A percentile compares a stretch with the other conserved stretches of the same genome.
Conservation (phyloP, 1,140 invertebrate species). For the Trichogramma pretiosum region DNA sequence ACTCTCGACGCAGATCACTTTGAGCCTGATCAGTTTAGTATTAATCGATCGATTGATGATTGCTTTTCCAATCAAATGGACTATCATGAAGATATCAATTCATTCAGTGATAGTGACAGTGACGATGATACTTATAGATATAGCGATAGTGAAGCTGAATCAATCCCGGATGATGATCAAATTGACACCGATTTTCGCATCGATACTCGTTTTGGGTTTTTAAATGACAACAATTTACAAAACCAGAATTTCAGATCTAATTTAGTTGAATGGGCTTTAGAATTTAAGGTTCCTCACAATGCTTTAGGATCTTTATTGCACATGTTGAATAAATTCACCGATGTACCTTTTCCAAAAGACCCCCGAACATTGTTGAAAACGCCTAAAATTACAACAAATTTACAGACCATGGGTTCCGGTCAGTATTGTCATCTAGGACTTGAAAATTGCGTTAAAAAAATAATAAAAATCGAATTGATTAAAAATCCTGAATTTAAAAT, state of each 20-base stretch:
- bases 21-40: too few species aligned
- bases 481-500: background rate
- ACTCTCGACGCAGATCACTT: too few species aligned
- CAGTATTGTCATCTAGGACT: background rate
- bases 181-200: background rate
- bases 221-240: background rate
- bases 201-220: background rate
- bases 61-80: too few species aligned
- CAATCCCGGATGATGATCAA: background rate
- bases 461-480: background rate
- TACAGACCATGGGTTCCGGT: background rate
- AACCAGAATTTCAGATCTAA: background rate
- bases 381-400: background rate
- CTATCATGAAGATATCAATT: too few species aligned
- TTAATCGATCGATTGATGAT: too few species aligned
- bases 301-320: background rate
- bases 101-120: background rate
- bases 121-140: background rate
- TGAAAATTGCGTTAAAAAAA: background rate
- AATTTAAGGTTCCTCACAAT: constrained; percentile 1
- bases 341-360: background rate
- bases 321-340: background rate
- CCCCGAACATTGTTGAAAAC: background rate
- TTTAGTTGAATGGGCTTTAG: background rate
- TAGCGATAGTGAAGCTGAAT: constrained; percentile 1